These are phyloP conservation scores for Lordiphosa fenestrarum DNA, from an alignment of 2,888 invertebrate species.

Conservation along the genomic window DNA sequence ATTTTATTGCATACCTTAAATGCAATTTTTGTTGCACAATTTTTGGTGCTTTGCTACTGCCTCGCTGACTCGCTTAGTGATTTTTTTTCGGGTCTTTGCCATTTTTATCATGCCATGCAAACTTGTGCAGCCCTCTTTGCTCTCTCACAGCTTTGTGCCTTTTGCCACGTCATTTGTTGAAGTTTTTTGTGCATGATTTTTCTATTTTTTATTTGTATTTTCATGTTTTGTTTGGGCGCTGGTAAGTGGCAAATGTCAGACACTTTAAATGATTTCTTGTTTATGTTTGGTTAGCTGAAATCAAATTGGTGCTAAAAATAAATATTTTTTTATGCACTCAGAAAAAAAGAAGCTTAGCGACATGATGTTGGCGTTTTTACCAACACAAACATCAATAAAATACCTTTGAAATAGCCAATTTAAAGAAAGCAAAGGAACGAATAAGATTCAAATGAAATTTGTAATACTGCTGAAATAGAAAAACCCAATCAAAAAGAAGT, in stretches of 20 bases:
- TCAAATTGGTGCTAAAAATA: not conserved
- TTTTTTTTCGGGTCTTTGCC: constrained; percentile 19
- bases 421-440: too few relatives aligned
- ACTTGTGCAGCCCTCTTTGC: constrained; percentile 29
- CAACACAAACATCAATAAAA: too few relatives aligned
- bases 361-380: too few relatives aligned
- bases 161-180: constrained; percentile 27
- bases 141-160: constrained; percentile 22
- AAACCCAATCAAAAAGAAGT: too few relatives aligned
- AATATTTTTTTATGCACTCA: too few relatives aligned
- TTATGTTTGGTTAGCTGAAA: constrained; percentile 10
- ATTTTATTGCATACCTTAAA: constrained; percentile 49
- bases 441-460: too few relatives aligned
- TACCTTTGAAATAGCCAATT: too few relatives aligned
- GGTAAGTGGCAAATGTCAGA: constrained; percentile 19
- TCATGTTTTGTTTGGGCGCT: constrained; percentile 10
- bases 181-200: not conserved
- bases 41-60: constrained; percentile 29
- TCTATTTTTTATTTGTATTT: not conserved
- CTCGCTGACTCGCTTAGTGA: constrained; percentile 1
- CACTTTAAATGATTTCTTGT: constrained; percentile 36
- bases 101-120: constrained; percentile 31
- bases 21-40: constrained; percentile 43
- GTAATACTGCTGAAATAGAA: too few relatives aligned
- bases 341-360: too few relatives aligned